Percentiles rank a stretch among this genome's conserved stretches.
Conservation (phyloP, 2,797 vertebrate genomes). For the Cryptoblepharus egeriae region DNA sequence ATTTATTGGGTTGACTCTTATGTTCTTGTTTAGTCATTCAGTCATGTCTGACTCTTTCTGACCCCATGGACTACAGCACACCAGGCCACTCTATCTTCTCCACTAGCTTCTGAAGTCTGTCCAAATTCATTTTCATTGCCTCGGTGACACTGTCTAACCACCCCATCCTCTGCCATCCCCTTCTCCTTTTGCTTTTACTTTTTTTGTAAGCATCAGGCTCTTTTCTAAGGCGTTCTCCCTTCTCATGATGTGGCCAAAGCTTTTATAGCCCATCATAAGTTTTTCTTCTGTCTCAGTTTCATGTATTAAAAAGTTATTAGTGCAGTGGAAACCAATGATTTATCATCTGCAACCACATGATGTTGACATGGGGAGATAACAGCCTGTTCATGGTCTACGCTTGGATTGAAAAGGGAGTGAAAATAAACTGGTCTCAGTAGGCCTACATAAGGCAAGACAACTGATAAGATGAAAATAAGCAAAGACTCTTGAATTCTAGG, state of each 20-base stretch:
- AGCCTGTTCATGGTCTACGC: neutral
- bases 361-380: neutral
- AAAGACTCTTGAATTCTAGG: slow-evolving; percentile 18
- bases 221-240: too few species aligned
- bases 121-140: too few species aligned
- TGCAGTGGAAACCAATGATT: neutral
- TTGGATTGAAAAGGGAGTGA: slow-evolving; percentile 31
- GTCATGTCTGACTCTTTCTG: too few species aligned
- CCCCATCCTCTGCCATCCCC: too few species aligned
- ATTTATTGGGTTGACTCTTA: neutral
- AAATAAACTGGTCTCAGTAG: slow-evolving; percentile 2
- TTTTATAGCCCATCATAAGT: neutral
- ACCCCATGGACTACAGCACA: too few species aligned
- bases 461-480: slow-evolving; percentile 44
- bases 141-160: too few species aligned
- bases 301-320: neutral
- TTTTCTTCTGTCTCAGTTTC: neutral
- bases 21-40: too few species aligned
- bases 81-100: too few species aligned
- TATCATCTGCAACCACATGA: neutral
- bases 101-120: too few species aligned
- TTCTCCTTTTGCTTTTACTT: too few species aligned
- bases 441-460: slow-evolving; percentile 12
- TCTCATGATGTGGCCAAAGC: too few species aligned
- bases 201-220: too few species aligned